A percentile compares a stretch with the other conserved stretches of the same genome.
phyloP scores from a whole-genome alignment of 2,113 vertebrate species.

The Notothenia coriiceps region DNA sequence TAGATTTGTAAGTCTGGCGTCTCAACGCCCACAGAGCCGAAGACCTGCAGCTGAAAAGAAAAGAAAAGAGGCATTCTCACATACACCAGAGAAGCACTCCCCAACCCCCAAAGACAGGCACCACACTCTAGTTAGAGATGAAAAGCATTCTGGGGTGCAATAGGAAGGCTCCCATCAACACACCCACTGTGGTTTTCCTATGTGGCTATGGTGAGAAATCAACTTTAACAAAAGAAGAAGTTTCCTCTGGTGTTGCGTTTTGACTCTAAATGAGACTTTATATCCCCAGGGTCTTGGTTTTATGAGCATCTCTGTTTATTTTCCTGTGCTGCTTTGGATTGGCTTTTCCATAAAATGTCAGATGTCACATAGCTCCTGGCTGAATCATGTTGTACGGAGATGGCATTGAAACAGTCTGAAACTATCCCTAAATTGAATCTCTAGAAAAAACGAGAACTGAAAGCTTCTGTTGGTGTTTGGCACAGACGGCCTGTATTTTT shows the following conservation, averaged over 20 bases:
- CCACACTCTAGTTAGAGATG: constrained; percentile 69
- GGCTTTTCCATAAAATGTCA: constrained; percentile 26
- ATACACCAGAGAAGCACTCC: constrained; percentile 67
- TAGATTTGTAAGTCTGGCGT: constrained; percentile 75
- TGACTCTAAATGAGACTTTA: constrained; percentile 33
- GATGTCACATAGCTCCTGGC: constrained; percentile 27
- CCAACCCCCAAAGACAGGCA: constrained; percentile 72
- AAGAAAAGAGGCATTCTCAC: constrained; percentile 77
- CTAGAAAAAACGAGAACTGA: constrained; percentile 50
- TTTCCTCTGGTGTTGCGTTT: constrained; percentile 10
- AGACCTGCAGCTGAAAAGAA: constrained; percentile 75
- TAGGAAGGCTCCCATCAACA: constrained; percentile 60
- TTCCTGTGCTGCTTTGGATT: constrained; percentile 19
- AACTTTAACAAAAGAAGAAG: constrained; percentile 15
- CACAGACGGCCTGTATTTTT: constrained; percentile 31
- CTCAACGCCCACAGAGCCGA: constrained; percentile 66
- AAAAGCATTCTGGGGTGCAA: constrained; percentile 77
- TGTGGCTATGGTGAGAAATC: constrained; percentile 38
- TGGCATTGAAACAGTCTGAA: constrained; percentile 21
- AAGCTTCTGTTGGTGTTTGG: constrained; percentile 26
- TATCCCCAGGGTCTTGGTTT: not conserved
- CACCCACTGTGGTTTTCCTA: constrained; percentile 26
- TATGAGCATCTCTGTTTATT: constrained; percentile 17
- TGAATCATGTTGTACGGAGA: constrained; percentile 26
- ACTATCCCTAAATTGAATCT: constrained; percentile 1